Evolutionary conservation across 2,797 vertebrate species (phyloP).

Genomic region (Perodicticus potto): DNA sequence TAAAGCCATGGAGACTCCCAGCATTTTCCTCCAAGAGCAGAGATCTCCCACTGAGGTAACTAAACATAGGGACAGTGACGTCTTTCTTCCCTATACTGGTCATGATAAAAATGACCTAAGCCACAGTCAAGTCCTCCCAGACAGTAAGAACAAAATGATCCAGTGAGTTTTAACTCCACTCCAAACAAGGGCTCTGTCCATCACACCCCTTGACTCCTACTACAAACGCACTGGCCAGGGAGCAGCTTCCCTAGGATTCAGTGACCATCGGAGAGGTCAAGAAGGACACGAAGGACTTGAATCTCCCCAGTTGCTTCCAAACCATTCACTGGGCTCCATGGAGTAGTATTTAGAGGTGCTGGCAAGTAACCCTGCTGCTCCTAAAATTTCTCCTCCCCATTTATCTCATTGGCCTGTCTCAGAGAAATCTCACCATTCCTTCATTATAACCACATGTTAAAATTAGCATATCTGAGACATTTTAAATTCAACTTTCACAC

Average conservation of each 20-base stretch:
- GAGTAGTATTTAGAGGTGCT: neutral
- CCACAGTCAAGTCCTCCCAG: neutral
- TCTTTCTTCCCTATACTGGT: neutral
- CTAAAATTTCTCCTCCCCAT: neutral
- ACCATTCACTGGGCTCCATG: neutral
- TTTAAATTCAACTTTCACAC: neutral
- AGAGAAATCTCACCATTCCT: neutral
- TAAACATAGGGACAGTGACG: neutral
- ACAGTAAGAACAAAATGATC: neutral
- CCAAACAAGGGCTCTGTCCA: neutral
- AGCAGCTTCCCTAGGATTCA: neutral
- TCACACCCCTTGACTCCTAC: neutral
- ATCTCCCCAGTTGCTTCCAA: neutral
- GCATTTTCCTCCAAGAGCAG: neutral
- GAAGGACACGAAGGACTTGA: neutral
- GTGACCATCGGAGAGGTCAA: neutral
- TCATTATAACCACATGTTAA: neutral
- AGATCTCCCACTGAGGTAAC: neutral
- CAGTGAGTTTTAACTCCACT: neutral
- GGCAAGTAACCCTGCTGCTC: neutral
- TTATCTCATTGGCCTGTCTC: neutral
- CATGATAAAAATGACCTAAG: neutral
- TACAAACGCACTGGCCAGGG: neutral
- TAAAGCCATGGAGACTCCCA: neutral
- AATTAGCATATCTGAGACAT: slow-evolving; percentile 11